Percentiles rank a stretch among this genome's conserved stretches.
Conservation (phyloP, 2,888 invertebrate species). For the Panopea generosa region DNA sequence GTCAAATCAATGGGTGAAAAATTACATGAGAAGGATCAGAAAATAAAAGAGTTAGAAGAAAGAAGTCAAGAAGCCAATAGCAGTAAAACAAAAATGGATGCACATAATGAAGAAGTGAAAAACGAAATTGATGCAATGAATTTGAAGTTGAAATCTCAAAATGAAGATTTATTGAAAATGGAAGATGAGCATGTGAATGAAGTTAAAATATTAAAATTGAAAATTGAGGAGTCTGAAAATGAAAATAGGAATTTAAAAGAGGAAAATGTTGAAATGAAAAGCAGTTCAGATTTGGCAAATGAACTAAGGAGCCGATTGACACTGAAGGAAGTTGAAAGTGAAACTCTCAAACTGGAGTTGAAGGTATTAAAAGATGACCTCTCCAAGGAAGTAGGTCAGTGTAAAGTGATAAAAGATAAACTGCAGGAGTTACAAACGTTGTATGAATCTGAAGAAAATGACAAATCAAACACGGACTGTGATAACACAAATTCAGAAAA, state of each 20-base stretch:
- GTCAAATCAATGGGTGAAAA: constrained; percentile 12
- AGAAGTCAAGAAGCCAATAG: too few relatives aligned
- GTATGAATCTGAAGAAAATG: constrained; percentile 17
- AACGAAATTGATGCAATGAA: background rate
- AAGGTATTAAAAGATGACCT: constrained; percentile 39
- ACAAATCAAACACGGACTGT: constrained; percentile 14
- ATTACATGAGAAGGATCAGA: constrained; percentile 1
- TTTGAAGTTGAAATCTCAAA: constrained; percentile 2
- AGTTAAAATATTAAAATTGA: background rate
- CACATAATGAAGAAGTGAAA: too few relatives aligned
- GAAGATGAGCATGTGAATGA: constrained; percentile 3
- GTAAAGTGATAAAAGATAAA: constrained; percentile 23
- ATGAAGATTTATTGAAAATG: background rate
- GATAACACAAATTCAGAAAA: constrained; percentile 20
- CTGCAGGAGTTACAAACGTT: constrained; percentile 22
- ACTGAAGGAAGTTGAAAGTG: constrained; percentile 36
- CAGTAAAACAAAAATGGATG: too few relatives aligned
- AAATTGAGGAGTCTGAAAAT: constrained; percentile 6
- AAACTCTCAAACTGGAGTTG: constrained; percentile 41
- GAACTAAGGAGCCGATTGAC: constrained; percentile 34
- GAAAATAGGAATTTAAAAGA: constrained; percentile 14
- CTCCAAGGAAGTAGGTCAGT: constrained; percentile 14
- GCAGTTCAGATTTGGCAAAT: constrained; percentile 23
- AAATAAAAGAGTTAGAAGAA: background rate
- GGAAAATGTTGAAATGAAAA: constrained; percentile 13